Conservation (phyloP, 2,113 vertebrate species). For the Astur gentilis region DNA sequence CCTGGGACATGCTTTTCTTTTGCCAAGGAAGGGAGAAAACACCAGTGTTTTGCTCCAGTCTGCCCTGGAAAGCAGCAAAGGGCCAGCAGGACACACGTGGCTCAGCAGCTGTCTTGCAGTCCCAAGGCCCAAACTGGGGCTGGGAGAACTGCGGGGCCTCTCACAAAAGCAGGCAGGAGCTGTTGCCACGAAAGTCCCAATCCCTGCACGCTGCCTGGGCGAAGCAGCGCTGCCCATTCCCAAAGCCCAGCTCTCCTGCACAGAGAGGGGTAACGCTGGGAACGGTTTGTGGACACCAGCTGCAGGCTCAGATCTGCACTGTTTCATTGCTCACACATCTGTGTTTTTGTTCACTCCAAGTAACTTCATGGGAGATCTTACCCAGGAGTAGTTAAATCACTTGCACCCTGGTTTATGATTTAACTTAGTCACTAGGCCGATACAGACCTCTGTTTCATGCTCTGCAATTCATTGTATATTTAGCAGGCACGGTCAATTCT, state of each 20-base stretch:
- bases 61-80: background rate
- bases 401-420: background rate
- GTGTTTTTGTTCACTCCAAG: background rate
- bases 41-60: accelerated
- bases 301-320: background rate
- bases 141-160: accelerated
- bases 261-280: accelerated
- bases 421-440: background rate
- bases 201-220: accelerated
- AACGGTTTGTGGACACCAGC: accelerated
- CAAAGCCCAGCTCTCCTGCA: background rate
- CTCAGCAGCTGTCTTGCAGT: background rate
- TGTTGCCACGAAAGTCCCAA: accelerated
- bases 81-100: accelerated
- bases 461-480: background rate
- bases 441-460: background rate
- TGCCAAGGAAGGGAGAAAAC: background rate
- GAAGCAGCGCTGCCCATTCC: accelerated
- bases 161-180: background rate
- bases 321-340: background rate
- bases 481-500: background rate
- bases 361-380: background rate
- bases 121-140: background rate
- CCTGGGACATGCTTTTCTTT: background rate
- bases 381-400: background rate